A percentile compares a stretch with the other conserved stretches of the same genome.
phyloP scores from a whole-genome alignment of 2,113 vertebrate species.

The Sula dactylatra region DNA sequence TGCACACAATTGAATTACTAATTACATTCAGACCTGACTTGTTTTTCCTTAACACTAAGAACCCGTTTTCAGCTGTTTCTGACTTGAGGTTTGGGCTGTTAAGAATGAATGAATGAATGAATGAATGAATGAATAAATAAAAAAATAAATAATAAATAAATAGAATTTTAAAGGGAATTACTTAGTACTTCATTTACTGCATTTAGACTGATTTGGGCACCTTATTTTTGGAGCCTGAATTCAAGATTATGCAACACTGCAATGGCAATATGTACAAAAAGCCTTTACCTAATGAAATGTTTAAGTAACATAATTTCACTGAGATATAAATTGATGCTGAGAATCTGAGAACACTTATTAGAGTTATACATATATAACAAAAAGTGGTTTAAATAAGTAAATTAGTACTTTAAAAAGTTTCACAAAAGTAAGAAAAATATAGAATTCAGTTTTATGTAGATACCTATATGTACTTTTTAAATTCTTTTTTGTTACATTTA shows the following conservation, averaged over 20 bases:
- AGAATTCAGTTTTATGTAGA: background rate
- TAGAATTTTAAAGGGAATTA: background rate
- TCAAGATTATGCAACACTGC: background rate
- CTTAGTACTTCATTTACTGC: background rate
- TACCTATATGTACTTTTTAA: background rate
- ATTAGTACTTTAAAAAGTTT: background rate
- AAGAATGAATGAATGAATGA: background rate
- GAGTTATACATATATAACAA: background rate
- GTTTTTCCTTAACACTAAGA: background rate
- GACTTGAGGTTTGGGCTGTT: background rate
- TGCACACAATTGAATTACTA: background rate
- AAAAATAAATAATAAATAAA: background rate
- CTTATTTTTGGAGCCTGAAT: background rate
- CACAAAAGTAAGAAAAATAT: background rate
- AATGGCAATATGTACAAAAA: background rate
- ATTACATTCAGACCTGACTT: background rate
- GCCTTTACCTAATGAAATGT: fast-evolving
- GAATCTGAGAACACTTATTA: background rate
- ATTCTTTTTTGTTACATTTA: background rate
- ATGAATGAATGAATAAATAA: too few species aligned
- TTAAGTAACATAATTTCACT: background rate
- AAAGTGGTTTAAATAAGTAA: background rate
- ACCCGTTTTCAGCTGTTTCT: background rate
- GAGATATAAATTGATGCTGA: background rate
- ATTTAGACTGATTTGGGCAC: background rate